A percentile compares a stretch with the other conserved stretches of the same genome.
Conservation (phyloP, 2,797 vertebrate genomes). For the Diglossa cyanea region DNA sequence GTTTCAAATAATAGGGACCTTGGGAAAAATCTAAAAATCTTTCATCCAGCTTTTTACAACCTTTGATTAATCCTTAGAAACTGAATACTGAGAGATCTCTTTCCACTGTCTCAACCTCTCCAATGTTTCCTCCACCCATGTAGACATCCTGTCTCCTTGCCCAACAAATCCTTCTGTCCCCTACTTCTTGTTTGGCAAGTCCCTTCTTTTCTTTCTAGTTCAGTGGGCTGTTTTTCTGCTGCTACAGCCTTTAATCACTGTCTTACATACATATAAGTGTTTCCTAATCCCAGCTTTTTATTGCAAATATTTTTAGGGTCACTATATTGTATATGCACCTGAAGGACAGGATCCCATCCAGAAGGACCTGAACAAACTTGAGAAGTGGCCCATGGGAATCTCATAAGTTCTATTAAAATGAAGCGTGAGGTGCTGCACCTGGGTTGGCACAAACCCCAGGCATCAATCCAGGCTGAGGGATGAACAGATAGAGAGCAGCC, state of each 20-base stretch:
- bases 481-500: not conserved
- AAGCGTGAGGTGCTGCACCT: not conserved
- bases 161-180: not conserved
- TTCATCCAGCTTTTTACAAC: slow-evolving; percentile 32
- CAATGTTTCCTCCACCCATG: not conserved
- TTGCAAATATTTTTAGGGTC: not conserved
- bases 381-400: not conserved
- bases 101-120: not conserved
- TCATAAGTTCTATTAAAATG: not conserved
- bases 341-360: not conserved
- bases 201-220: not conserved
- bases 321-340: not conserved
- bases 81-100: not conserved
- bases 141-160: slow-evolving; percentile 40
- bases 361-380: not conserved
- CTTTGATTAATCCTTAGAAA: slow-evolving; percentile 23
- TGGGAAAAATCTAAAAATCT: not conserved
- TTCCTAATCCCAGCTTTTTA: not conserved
- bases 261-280: not conserved
- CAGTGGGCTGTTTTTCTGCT: not conserved
- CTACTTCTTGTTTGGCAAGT: not conserved
- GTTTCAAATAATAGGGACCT: not conserved
- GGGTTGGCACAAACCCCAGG: not conserved
- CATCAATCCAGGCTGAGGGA: not conserved
- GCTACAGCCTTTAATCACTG: not conserved